phyloP scores from a whole-genome alignment of 1,140 invertebrate genomes.

The Eumeta japonica region DNA sequence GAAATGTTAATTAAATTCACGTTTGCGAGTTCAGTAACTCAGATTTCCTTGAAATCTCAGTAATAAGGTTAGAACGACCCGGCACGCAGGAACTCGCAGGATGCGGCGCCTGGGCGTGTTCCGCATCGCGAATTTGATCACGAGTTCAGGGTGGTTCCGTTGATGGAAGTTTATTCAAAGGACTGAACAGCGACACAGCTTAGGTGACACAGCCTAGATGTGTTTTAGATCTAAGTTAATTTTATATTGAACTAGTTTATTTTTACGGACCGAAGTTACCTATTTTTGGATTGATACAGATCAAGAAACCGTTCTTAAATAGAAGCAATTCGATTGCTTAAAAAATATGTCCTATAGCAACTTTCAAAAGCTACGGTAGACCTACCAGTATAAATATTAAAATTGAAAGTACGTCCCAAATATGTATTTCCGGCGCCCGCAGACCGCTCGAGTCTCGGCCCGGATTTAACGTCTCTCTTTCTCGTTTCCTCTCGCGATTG shows the following conservation, averaged over 20 bases:
- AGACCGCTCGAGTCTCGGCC: too few relatives aligned
- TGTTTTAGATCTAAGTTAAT: slow-evolving; percentile 11
- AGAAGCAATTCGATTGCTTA: slow-evolving; percentile 4
- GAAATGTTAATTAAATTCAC: too few relatives aligned
- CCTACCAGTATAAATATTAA: slow-evolving; percentile 39
- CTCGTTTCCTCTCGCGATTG: slow-evolving; percentile 21
- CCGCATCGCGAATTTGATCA: slow-evolving; percentile 7
- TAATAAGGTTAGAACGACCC: slow-evolving; percentile 52
- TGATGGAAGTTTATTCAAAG: too few relatives aligned
- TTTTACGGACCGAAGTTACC: not conserved
- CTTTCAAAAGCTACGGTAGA: slow-evolving; percentile 51
- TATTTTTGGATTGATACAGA: too few relatives aligned
- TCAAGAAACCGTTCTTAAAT: too few relatives aligned
- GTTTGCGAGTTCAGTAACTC: too few relatives aligned
- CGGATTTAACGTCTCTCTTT: slow-evolving; percentile 33
- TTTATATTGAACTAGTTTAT: slow-evolving; percentile 5
- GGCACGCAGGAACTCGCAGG: slow-evolving; percentile 20
- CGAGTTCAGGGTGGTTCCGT: slow-evolving; percentile 8
- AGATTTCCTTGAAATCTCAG: slow-evolving; percentile 45
- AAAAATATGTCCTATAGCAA: slow-evolving; percentile 7
- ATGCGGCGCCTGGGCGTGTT: too few relatives aligned
- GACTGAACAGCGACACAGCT: too few relatives aligned
- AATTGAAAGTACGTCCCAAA: too few relatives aligned
- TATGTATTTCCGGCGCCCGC: slow-evolving; percentile 23
- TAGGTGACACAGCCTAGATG: slow-evolving; percentile 12